A percentile compares a stretch with the other conserved stretches of the same genome.
Conservation (phyloP, 2,113 vertebrate genomes). For the Mastomys natalensis region DNA sequence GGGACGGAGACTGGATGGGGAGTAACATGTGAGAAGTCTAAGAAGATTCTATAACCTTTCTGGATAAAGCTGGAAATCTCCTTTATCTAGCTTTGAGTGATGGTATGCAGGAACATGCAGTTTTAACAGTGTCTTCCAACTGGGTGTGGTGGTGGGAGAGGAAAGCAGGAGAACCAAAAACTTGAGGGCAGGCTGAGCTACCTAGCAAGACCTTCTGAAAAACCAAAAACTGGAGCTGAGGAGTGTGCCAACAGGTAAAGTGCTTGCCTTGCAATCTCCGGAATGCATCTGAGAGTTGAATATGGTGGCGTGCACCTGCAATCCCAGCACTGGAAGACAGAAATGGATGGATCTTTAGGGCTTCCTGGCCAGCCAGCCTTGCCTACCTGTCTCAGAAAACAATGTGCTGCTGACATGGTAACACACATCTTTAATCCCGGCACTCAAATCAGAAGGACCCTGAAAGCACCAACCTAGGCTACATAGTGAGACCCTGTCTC, state of each 20-base stretch:
- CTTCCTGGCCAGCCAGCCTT: neutral
- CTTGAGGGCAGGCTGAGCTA: neutral
- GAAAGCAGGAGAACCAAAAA: neutral
- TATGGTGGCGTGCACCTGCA: no score
- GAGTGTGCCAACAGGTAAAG: neutral
- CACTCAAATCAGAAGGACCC: neutral
- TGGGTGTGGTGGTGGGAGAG: neutral
- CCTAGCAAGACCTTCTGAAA: neutral
- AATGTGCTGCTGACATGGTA: neutral
- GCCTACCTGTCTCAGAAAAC: neutral
- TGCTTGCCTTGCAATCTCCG: neutral
- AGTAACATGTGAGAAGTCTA: neutral
- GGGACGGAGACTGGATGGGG: neutral
- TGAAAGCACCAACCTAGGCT: neutral
- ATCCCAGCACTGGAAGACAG: neutral
- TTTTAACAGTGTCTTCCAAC: neutral
- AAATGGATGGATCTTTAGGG: neutral
- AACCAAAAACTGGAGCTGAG: neutral
- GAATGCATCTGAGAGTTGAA: neutral
- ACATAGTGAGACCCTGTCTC: neutral
- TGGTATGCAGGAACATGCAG: neutral
- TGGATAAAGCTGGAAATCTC: neutral
- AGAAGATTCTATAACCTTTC: neutral
- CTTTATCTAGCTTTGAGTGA: neutral
- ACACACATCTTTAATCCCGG: neutral